These are phyloP conservation scores for Ascaphus truei DNA, from an alignment of 2,113 vertebrate genomes.

Conservation along the genomic window DNA sequence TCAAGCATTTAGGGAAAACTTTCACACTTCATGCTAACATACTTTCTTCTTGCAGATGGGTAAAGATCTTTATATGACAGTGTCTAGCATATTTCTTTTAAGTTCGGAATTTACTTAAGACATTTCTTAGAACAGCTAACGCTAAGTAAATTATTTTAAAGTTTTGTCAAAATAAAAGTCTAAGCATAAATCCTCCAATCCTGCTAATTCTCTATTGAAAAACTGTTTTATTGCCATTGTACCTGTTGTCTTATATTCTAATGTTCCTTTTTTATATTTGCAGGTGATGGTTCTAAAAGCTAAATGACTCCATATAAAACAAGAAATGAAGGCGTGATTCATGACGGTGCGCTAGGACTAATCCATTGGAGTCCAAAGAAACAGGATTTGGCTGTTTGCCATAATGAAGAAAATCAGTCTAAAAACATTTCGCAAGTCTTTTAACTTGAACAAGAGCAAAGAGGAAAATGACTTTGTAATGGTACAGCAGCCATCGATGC, in stretches of 20 bases:
- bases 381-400: slow-evolving; percentile 51
- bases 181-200: no score
- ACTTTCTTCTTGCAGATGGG: no score
- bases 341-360: slow-evolving; percentile 47
- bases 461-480: slow-evolving; percentile 94
- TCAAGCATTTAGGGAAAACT: no score
- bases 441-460: slow-evolving; percentile 94
- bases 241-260: slow-evolving; percentile 8
- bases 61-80: no score
- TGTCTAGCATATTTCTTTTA: no score
- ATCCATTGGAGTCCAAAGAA: slow-evolving; percentile 43
- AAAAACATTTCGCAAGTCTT: slow-evolving; percentile 96
- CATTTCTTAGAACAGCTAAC: no score
- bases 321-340: slow-evolving; percentile 66
- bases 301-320: slow-evolving; percentile 69
- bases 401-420: slow-evolving; percentile 99
- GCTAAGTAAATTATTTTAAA: no score
- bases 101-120: no score
- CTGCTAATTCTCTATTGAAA: no score
- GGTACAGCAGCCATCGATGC: slow-evolving; percentile 79
- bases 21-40: no score
- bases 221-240: background rate
- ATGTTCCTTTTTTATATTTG: slow-evolving; percentile 39
- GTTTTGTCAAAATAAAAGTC: no score
- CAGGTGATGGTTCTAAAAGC: slow-evolving; percentile 71